These are phyloP conservation scores for Trachymyrmex cornetzi DNA, from an alignment of 1,140 invertebrate species.

Conservation along the genomic window DNA sequence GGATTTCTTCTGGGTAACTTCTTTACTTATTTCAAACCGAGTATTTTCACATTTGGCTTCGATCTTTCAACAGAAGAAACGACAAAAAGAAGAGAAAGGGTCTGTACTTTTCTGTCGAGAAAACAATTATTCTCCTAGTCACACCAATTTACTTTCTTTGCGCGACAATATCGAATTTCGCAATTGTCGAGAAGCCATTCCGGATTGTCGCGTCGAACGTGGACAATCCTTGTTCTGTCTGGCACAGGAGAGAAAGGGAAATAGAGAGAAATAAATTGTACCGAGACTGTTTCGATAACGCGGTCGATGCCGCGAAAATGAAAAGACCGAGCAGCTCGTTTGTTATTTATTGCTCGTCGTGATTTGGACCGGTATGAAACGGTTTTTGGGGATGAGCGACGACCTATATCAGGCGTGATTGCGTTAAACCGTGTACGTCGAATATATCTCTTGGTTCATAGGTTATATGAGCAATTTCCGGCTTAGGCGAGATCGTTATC, in stretches of 20 bases:
- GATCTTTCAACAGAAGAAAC: neutral
- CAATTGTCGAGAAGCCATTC: slow-evolving; percentile 19
- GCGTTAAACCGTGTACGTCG: neutral
- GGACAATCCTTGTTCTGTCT: slow-evolving; percentile 19
- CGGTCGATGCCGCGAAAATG: slow-evolving; percentile 26
- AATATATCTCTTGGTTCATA: slow-evolving; percentile 17
- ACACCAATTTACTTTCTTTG: neutral
- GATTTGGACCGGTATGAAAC: slow-evolving; percentile 22
- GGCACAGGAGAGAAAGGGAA: neutral
- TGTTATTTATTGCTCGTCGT: slow-evolving; percentile 30
- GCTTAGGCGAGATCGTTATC: neutral
- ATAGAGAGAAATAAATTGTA: slow-evolving; percentile 40
- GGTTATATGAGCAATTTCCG: slow-evolving; percentile 15
- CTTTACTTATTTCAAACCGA: neutral
- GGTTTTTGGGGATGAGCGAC: slow-evolving; percentile 9
- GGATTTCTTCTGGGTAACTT: neutral
- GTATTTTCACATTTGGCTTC: neutral
- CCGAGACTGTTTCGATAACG: slow-evolving; percentile 41
- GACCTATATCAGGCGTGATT: slow-evolving; percentile 17
- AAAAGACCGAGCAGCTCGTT: slow-evolving; percentile 19
- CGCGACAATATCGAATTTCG: slow-evolving; percentile 26
- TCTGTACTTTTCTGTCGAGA: neutral
- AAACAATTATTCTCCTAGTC: neutral
- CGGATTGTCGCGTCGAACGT: slow-evolving; percentile 9
- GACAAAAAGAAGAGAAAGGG: neutral